Evolutionary conservation across 2,113 vertebrate species (phyloP).

Genomic region (Bos javanicus): DNA sequence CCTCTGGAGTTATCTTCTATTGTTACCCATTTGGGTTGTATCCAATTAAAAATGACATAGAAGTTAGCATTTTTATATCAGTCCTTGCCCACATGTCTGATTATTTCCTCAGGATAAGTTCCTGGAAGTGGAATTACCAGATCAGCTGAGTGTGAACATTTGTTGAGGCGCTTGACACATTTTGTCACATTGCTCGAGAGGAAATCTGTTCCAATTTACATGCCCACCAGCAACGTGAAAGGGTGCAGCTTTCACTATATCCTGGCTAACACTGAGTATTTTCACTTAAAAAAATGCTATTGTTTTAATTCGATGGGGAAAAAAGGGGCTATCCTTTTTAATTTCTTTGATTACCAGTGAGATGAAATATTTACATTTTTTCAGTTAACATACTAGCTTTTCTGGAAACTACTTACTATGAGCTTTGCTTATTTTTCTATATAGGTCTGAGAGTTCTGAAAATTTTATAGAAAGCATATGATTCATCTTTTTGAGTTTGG

Average conservation of each 20-base stretch:
- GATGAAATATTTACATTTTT: neutral
- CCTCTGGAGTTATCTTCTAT: neutral
- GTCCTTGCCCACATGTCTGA: slow-evolving; percentile 1
- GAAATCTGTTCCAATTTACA: slow-evolving; percentile 29
- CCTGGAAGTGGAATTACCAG: slow-evolving; percentile 27
- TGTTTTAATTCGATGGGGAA: neutral
- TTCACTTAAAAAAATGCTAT: neutral
- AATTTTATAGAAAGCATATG: neutral
- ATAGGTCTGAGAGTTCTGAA: neutral
- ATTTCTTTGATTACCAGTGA: neutral
- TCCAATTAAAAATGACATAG: slow-evolving; percentile 32
- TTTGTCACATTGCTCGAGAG: neutral
- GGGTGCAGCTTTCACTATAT: neutral
- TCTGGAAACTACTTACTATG: neutral
- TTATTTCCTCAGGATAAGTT: neutral
- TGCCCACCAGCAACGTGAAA: neutral
- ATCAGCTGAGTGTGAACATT: slow-evolving; percentile 17
- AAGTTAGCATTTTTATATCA: slow-evolving; percentile 21
- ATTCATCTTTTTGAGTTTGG: neutral
- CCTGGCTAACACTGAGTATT: neutral
- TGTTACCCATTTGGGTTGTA: slow-evolving; percentile 13
- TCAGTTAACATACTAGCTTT: neutral
- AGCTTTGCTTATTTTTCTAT: slow-evolving; percentile 22
- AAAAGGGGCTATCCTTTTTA: neutral
- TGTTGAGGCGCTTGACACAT: slow-evolving; percentile 30